These are phyloP conservation scores for Pseudopipra pipra DNA, from an alignment of 2,113 vertebrate species.

Conservation along the genomic window DNA sequence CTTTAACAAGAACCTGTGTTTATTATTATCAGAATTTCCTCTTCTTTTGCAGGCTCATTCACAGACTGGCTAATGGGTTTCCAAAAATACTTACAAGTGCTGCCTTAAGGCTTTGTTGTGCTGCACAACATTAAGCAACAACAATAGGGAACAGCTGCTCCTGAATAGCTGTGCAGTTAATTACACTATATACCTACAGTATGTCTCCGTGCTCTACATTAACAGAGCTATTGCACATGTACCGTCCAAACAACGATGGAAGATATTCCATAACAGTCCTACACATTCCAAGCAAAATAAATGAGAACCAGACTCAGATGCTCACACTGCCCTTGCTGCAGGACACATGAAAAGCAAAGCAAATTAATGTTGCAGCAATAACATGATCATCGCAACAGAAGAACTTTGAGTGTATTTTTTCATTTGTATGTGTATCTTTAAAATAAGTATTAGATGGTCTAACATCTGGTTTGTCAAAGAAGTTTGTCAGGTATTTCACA, in stretches of 20 bases:
- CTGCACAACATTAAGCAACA: constrained; percentile 45
- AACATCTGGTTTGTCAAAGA: constrained; percentile 56
- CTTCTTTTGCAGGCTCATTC: constrained; percentile 32
- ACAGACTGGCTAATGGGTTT: constrained; percentile 44
- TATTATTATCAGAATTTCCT: constrained; percentile 38
- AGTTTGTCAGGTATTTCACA: constrained; percentile 62
- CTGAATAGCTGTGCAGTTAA: constrained; percentile 24
- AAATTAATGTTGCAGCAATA: background rate
- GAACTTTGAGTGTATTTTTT: background rate
- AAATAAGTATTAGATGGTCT: background rate
- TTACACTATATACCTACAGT: constrained; percentile 26
- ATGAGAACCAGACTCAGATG: constrained; percentile 22
- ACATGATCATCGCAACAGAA: background rate
- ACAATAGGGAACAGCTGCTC: constrained; percentile 62
- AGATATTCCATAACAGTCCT: background rate
- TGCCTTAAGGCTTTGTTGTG: constrained; percentile 54
- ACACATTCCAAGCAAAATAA: constrained; percentile 26
- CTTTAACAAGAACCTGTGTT: background rate
- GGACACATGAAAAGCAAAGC: constrained; percentile 16
- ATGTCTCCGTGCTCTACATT: background rate
- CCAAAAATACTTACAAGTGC: constrained; percentile 55
- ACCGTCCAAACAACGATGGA: background rate
- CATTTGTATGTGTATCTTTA: background rate
- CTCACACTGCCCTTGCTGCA: background rate
- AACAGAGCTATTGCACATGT: background rate